These are phyloP conservation scores for Tenrec ecaudatus DNA, from an alignment of 2,113 vertebrate genomes.

Conservation along the genomic window DNA sequence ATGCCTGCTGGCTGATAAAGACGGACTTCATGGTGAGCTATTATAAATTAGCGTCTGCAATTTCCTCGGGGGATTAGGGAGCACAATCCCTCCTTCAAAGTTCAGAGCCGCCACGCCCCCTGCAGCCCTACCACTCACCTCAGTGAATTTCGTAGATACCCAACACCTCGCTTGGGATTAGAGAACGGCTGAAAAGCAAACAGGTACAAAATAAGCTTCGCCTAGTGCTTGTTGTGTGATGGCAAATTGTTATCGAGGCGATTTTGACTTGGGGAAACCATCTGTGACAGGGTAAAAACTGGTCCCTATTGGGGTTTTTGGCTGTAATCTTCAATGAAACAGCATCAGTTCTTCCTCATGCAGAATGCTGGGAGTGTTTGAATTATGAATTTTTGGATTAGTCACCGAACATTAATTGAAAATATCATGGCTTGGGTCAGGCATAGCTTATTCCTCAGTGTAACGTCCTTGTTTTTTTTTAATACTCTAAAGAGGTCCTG, in stretches of 20 bases:
- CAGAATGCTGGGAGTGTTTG: background rate
- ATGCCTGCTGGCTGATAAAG: rapidly evolving
- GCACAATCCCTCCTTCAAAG: background rate
- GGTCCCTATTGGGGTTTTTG: background rate
- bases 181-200: background rate
- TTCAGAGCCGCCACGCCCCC: background rate
- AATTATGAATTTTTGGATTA: background rate
- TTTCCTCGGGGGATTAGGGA: background rate
- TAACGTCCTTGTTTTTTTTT: too few relatives aligned
- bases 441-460: too few relatives aligned
- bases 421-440: too few relatives aligned
- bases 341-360: background rate
- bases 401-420: background rate
- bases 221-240: background rate
- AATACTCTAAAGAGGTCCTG: too few relatives aligned
- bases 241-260: background rate
- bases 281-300: too few relatives aligned
- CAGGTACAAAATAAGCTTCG: background rate
- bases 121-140: background rate
- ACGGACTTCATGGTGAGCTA: background rate
- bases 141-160: background rate
- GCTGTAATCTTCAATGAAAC: background rate
- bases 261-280: background rate
- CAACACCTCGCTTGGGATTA: background rate
- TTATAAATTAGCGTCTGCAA: rapidly evolving